Conservation (phyloP, 2,888 invertebrate genomes). For the Abrostola triplasia region DNA sequence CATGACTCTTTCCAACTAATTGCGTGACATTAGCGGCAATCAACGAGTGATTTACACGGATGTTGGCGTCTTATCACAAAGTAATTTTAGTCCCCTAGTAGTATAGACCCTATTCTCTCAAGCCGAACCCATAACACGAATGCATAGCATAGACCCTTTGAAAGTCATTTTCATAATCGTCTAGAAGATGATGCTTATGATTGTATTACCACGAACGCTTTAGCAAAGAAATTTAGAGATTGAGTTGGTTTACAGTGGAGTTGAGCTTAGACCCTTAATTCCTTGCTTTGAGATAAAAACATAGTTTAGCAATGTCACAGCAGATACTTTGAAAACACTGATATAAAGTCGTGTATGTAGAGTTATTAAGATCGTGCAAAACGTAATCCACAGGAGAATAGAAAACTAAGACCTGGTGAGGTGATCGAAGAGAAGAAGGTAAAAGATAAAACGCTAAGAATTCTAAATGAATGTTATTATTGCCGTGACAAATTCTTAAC, state of each 20-base stretch:
- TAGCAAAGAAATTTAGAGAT: constrained; percentile 65
- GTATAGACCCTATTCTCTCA: constrained; percentile 85
- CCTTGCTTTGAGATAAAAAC: constrained; percentile 78
- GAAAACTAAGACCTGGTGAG: constrained; percentile 98
- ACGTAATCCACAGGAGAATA: constrained; percentile 92
- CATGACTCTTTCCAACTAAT: constrained; percentile 51
- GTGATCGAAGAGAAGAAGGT: constrained; percentile 98
- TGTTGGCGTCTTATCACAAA: constrained; percentile 59
- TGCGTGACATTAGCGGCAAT: constrained; percentile 40
- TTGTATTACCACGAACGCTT: constrained; percentile 74
- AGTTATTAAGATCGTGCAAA: constrained; percentile 85
- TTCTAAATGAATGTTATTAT: constrained; percentile 84
- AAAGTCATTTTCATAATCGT: constrained; percentile 73
- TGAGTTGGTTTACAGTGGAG: constrained; percentile 72
- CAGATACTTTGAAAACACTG: constrained; percentile 68
- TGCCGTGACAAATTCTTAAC: constrained; percentile 85
- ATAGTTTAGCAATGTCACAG: constrained; percentile 72
- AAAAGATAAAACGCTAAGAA: constrained; percentile 86
- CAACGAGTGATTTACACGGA: constrained; percentile 59
- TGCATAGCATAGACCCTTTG: constrained; percentile 69
- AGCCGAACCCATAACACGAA: constrained; percentile 87
- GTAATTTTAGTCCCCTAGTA: constrained; percentile 70
- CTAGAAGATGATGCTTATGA: constrained; percentile 75
- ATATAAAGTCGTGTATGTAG: constrained; percentile 70
- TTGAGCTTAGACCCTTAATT: constrained; percentile 78